These are phyloP conservation scores for Pachypsylla venusta DNA, from an alignment of 1,140 invertebrate species.

Conservation along the genomic window DNA sequence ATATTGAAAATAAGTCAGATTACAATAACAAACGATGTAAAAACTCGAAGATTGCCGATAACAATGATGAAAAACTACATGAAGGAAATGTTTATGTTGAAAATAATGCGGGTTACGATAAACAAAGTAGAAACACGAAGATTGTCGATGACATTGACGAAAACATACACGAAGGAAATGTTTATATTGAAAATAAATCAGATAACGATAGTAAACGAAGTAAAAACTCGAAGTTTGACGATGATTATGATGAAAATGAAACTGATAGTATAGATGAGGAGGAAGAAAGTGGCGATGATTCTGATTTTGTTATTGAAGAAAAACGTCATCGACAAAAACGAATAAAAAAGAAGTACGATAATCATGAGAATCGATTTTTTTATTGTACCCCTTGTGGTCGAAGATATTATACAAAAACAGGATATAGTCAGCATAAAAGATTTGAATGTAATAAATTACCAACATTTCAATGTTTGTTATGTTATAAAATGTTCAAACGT, in stretches of 20 bases:
- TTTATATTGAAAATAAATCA: neutral
- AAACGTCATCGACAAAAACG: no score
- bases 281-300: no score
- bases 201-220: neutral
- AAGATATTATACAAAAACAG: constrained; percentile 17
- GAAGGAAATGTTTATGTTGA: neutral
- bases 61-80: no score
- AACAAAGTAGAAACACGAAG: neutral
- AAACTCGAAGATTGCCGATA: no score
- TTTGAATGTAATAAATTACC: constrained; percentile 42
- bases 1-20: no score
- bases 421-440: constrained; percentile 33
- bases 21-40: no score
- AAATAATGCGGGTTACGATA: neutral
- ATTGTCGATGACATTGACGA: neutral
- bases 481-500: constrained; percentile 13
- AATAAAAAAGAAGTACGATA: no score
- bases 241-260: neutral
- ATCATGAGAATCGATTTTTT: no score
- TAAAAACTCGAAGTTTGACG: neutral
- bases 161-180: neutral
- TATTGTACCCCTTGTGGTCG: constrained; percentile 12
- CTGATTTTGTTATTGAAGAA: no score
- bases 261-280: neutral
- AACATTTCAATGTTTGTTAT: constrained; percentile 17